Conservation (phyloP, 1,140 invertebrate species). For the Dinothrombium tinctorium region DNA sequence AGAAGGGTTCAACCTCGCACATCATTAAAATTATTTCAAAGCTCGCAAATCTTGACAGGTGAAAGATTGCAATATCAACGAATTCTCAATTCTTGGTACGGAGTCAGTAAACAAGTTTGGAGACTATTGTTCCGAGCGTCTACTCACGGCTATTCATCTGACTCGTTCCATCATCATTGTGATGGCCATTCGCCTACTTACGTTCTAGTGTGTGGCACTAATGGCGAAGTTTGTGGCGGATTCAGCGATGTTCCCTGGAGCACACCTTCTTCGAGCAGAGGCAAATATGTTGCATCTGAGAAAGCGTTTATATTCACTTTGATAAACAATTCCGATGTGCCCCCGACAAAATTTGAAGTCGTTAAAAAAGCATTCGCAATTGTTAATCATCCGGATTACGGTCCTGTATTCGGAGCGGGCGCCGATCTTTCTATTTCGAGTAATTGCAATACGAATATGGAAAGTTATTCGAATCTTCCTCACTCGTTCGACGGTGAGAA, state of each 20-base stretch:
- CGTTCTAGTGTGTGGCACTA: constrained; percentile 40
- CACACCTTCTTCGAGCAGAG: constrained; percentile 39
- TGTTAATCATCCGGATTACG: constrained; percentile 70
- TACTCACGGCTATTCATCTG: constrained; percentile 58
- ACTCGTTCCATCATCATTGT: constrained; percentile 62
- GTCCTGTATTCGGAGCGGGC: constrained; percentile 74
- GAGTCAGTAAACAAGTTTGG: constrained; percentile 48
- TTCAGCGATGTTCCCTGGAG: constrained; percentile 62
- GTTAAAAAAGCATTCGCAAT: constrained; percentile 72
- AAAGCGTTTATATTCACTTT: constrained; percentile 54
- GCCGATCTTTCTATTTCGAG: constrained; percentile 62
- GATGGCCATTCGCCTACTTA: constrained; percentile 58
- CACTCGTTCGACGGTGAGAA: constrained; percentile 67
- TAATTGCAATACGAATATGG: constrained; percentile 57
- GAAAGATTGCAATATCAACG: constrained; percentile 54
- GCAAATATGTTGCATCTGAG: constrained; percentile 59
- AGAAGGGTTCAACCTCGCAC: constrained; percentile 47
- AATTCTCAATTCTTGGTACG: constrained; percentile 53
- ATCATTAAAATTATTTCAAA: constrained; percentile 57
- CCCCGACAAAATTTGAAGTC: constrained; percentile 52
- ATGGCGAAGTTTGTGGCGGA: constrained; percentile 60
- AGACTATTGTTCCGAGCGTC: constrained; percentile 56
- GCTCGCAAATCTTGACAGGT: constrained; percentile 51
- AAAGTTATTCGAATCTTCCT: constrained; percentile 69
- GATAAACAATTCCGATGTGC: constrained; percentile 39